Percentiles rank a stretch among this genome's conserved stretches.
phyloP scores from a whole-genome alignment of 1,140 invertebrate species.

The Tribolium madens region DNA sequence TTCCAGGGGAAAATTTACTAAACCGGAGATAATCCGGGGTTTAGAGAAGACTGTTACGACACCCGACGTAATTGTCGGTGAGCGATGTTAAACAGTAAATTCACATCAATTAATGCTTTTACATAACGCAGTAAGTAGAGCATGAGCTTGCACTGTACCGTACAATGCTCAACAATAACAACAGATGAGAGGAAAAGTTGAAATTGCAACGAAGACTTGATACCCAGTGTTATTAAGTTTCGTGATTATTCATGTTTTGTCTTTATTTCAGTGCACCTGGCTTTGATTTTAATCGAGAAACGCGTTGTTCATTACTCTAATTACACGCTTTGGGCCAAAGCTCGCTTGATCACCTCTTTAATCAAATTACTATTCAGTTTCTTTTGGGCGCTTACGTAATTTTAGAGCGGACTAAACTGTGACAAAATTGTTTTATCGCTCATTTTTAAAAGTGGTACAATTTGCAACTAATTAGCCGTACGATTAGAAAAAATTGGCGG shows the following conservation, averaged over 20 bases:
- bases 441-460: no score
- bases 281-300: not conserved
- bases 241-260: slow-evolving; percentile 12
- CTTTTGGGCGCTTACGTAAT: no score
- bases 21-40: slow-evolving; percentile 25
- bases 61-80: slow-evolving; percentile 44
- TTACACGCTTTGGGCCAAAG: no score
- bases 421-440: no score
- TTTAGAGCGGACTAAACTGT: no score
- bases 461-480: no score
- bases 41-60: slow-evolving; percentile 21
- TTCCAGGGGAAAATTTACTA: not conserved
- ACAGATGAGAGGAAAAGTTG: slow-evolving; percentile 52
- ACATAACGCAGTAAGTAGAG: slow-evolving; percentile 63
- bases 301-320: no score
- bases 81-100: slow-evolving; percentile 61
- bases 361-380: no score
- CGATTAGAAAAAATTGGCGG: no score
- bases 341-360: no score
- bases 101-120: slow-evolving; percentile 63
- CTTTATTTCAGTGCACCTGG: not conserved
- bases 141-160: slow-evolving; percentile 59
- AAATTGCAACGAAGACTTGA: slow-evolving; percentile 18
- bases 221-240: not conserved
- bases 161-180: slow-evolving; percentile 57